phyloP scores from a whole-genome alignment of 1,140 invertebrate species.

The Dendroctonus valens region DNA sequence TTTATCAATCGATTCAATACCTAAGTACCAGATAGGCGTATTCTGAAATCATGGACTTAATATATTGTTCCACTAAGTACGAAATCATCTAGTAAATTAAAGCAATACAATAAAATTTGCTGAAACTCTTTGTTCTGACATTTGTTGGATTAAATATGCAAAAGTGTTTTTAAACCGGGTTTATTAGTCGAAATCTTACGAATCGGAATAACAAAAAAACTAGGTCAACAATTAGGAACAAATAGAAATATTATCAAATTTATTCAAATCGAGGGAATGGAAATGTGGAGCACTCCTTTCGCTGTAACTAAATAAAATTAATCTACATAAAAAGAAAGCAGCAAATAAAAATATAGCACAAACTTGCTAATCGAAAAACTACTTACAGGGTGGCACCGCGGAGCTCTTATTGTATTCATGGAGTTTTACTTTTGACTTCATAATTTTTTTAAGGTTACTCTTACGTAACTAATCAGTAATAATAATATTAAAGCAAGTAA shows the following conservation, averaged over 20 bases:
- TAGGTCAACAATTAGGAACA: constrained; percentile 9
- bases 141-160: background rate
- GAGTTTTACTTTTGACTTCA: too few species aligned
- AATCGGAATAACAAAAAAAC: constrained; percentile 5
- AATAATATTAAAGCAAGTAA: too few species aligned
- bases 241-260: constrained; percentile 1
- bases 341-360: constrained; percentile 32
- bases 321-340: constrained; percentile 28
- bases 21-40: too few species aligned
- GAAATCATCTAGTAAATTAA: too few species aligned
- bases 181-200: background rate
- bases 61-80: too few species aligned
- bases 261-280: constrained; percentile 8
- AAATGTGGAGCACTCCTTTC: constrained; percentile 10
- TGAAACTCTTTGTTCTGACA: too few species aligned
- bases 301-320: constrained; percentile 12
- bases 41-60: too few species aligned
- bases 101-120: too few species aligned
- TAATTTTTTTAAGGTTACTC: too few species aligned
- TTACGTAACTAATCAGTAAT: too few species aligned
- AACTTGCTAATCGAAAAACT: constrained; percentile 20
- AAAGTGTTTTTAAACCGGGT: constrained; percentile 8
- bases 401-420: too few species aligned
- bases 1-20: too few species aligned
- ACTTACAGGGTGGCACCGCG: constrained; percentile 14